Conservation (phyloP, 2,888 invertebrate species). For the Brenthis hecate region DNA sequence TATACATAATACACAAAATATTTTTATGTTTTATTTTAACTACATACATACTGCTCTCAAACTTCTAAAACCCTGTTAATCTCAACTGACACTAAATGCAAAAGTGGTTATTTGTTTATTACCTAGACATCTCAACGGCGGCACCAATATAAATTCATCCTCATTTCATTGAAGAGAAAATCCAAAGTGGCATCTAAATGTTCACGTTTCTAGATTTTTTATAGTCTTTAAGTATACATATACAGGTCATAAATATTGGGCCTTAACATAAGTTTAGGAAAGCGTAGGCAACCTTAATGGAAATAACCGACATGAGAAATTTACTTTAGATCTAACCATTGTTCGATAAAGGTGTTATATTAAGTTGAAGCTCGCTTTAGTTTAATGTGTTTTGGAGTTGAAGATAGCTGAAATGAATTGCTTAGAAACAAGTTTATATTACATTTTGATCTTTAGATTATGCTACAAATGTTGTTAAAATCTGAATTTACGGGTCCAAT, state of each 20-base stretch:
- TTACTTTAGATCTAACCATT: constrained; percentile 40
- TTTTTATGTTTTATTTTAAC: no score
- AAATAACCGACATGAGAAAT: constrained; percentile 39
- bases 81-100: no score
- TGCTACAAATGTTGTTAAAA: neutral
- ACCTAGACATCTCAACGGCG: no score
- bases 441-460: constrained; percentile 3
- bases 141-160: no score
- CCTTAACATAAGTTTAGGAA: constrained; percentile 40
- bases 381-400: constrained; percentile 35
- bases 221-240: no score
- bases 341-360: constrained; percentile 42
- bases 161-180: no score
- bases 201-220: no score
- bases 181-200: no score
- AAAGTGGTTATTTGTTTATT: no score
- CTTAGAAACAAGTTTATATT: constrained; percentile 6
- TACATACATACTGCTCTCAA: no score
- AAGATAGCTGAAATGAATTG: constrained; percentile 30
- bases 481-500: neutral
- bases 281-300: constrained; percentile 43
- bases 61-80: no score
- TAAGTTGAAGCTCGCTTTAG: constrained; percentile 31
- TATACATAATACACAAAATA: no score
- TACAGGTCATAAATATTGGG: constrained; percentile 35